Evolutionary conservation across 2,888 invertebrate species (phyloP), one percentile per base, ranked within the genome.

Genomic region (Balanococcus diminutus): DNA sequence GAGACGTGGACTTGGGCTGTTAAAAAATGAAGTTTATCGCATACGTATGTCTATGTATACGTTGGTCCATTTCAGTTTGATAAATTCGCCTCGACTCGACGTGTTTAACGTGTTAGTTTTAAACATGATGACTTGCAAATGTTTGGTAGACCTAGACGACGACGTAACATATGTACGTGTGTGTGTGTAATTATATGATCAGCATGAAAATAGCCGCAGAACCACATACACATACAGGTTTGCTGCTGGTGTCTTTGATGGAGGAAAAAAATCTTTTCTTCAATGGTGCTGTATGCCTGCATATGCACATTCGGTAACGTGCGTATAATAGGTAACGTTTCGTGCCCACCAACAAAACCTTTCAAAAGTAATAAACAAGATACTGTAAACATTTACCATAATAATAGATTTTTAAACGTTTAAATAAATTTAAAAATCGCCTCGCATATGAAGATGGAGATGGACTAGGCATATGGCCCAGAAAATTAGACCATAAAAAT

Each of bases 161-260:
- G 72, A 32, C 56, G 42, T 79, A 46, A 79, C 85, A 79, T 85
- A 22, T 9, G 5, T 4, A n/a, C n/a, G n/a, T 56, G 9, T 22
- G 56, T 28, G 67, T 42, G 85, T 85, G 85, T 85, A 75, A 85
- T 85, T 85, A 67, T 84, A 61, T 79, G 51, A 85, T 85, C 85
- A 85, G 85, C 85, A 75, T 85, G 72, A 79, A 85, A 85, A 85
- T 85, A 72, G 79, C 31, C 19, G 14, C 19, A 56, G 67, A 67
- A 28, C 28, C 67, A 67, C 31, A 67, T 25, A 46, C 14, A 46
- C 46, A 28, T 67, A 14, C 67, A 28, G 28, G 67, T 28, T 28
- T 67, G 28, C 67, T 22, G 61, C 22, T 61, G 61, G 2, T 25
- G 61, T 25, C 61, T 61, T 0, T 46, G n/a, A n/a, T n/a, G 42